phyloP scores from a whole-genome alignment of 2,888 invertebrate genomes.

The Acrobasis repandana region DNA sequence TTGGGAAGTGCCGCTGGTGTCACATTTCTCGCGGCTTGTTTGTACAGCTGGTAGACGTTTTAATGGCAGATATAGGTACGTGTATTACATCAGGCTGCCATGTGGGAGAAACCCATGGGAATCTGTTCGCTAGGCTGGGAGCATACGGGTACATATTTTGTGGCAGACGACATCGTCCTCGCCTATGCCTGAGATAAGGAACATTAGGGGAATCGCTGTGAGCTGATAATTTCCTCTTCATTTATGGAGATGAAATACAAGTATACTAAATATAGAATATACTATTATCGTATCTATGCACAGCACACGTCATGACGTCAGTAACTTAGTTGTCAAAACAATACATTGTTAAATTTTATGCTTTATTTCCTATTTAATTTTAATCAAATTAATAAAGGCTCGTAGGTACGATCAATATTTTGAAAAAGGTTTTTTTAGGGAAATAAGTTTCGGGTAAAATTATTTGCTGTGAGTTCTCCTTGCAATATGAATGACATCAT shows the following conservation, averaged over 20 bases:
- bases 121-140: not conserved
- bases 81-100: conserved; percentile 30
- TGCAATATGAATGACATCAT: not conserved
- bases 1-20: conserved; percentile 4
- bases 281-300: too few species aligned
- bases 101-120: conserved; percentile 24
- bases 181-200: not conserved
- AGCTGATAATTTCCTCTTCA: too few species aligned
- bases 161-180: not conserved
- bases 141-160: conserved; percentile 5
- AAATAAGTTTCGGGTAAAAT: not conserved
- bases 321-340: too few species aligned
- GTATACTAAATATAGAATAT: too few species aligned
- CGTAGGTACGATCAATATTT: too few species aligned
- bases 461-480: not conserved
- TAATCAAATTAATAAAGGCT: too few species aligned
- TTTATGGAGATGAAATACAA: too few species aligned
- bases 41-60: conserved; percentile 10
- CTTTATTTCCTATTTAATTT: too few species aligned
- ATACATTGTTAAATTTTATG: too few species aligned
- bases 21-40: conserved; percentile 1
- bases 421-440: too few species aligned
- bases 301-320: too few species aligned
- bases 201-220: not conserved
- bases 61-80: conserved; percentile 1